Percentiles rank a stretch among this genome's conserved stretches.
Evolutionary conservation across 2,888 invertebrate species (phyloP).

Genomic region (Sarcophaga carnaria): DNA sequence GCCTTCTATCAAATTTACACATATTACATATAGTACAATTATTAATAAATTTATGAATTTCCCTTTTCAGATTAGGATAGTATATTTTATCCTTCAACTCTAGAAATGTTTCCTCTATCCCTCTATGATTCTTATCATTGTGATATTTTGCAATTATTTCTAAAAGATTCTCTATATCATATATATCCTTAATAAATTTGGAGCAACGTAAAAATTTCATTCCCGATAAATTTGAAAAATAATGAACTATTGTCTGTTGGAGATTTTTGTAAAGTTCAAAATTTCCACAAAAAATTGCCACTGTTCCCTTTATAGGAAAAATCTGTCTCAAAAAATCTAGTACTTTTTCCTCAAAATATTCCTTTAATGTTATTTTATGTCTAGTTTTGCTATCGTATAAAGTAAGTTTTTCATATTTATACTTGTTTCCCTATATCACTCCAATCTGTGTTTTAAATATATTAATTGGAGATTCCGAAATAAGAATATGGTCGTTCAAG

Average conservation of each 20-base stretch:
- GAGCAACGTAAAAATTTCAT: too few relatives aligned
- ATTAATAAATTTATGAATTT: too few relatives aligned
- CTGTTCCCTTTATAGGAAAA: background rate
- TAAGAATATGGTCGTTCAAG: too few relatives aligned
- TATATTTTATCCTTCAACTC: background rate
- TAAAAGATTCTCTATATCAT: background rate
- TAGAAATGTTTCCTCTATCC: constrained; percentile 20
- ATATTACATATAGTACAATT: too few relatives aligned
- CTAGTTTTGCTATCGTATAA: background rate
- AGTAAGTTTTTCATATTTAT: constrained; percentile 10
- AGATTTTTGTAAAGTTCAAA: background rate
- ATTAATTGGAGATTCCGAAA: too few relatives aligned
- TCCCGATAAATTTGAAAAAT: too few relatives aligned
- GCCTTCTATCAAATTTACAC: constrained; percentile 60
- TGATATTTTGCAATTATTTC: constrained; percentile 23
- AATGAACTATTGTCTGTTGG: too few relatives aligned
- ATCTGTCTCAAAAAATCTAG: background rate
- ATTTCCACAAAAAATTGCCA: constrained; percentile 34
- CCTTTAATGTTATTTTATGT: too few relatives aligned
- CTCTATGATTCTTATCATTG: constrained; percentile 34
- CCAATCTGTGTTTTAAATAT: too few relatives aligned
- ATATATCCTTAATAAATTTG: too few relatives aligned
- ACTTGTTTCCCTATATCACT: too few relatives aligned
- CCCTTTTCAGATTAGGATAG: too few relatives aligned
- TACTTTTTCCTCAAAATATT: background rate